Evolutionary conservation across 2,113 vertebrate species (phyloP).

Genomic region (Morone saxatilis): DNA sequence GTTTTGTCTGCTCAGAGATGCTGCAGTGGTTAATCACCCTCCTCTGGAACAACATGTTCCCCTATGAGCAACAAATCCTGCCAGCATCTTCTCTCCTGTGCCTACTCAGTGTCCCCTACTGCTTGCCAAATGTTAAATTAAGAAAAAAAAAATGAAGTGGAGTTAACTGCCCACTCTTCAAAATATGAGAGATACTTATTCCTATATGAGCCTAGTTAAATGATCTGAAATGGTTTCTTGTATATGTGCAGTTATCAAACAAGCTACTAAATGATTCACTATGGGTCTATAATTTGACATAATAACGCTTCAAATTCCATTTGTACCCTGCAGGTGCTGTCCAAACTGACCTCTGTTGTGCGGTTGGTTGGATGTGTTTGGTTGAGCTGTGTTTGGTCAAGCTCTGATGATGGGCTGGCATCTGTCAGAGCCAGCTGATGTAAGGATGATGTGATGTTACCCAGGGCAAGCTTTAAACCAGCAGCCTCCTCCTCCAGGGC

Average conservation of each 20-base stretch:
- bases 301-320: conserved; percentile 8
- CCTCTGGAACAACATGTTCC: conserved; percentile 48
- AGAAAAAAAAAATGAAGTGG: conserved; percentile 20
- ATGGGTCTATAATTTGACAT: not conserved
- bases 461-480: conserved; percentile 63
- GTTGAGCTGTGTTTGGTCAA: conserved; percentile 37
- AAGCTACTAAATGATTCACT: conserved; percentile 16
- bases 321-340: conserved; percentile 8
- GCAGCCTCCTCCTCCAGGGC: conserved; percentile 50
- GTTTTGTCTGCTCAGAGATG: conserved; percentile 36
- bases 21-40: conserved; percentile 39
- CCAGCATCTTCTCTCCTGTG: conserved; percentile 49
- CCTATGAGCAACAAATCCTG: conserved; percentile 42
- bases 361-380: conserved; percentile 41
- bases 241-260: conserved; percentile 8
- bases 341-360: conserved; percentile 62
- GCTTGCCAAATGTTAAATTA: conserved; percentile 65
- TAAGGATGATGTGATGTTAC: conserved; percentile 69
- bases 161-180: conserved; percentile 45
- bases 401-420: conserved; percentile 38
- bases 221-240: conserved; percentile 11
- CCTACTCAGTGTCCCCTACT: conserved; percentile 37
- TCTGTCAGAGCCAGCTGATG: conserved; percentile 63
- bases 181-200: conserved; percentile 8
- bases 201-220: conserved; percentile 26